phyloP scores from a whole-genome alignment of 2,888 invertebrate species.

The Criorhina ranunculi region DNA sequence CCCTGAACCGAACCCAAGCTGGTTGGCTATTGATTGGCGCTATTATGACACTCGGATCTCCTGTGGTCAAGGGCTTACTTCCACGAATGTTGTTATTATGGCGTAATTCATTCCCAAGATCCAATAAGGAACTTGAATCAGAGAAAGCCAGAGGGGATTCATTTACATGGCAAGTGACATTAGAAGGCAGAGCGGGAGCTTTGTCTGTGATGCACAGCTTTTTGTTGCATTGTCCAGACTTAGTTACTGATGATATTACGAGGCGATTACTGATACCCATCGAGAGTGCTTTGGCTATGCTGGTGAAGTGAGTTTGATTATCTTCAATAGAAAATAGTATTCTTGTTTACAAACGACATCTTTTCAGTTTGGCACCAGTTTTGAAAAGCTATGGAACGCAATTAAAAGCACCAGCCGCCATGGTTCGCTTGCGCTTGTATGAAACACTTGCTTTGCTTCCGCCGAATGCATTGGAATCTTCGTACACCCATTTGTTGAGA shows the following conservation, averaged over 20 bases:
- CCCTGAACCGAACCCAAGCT: constrained; percentile 97
- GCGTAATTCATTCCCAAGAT: constrained; percentile 99
- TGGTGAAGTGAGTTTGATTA: constrained; percentile 93
- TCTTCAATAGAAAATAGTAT: constrained; percentile 49
- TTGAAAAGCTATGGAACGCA: constrained; percentile 95
- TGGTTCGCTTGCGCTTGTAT: constrained; percentile 96
- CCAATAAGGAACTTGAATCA: constrained; percentile 97
- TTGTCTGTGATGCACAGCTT: constrained; percentile 98
- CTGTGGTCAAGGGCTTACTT: constrained; percentile 95
- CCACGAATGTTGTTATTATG: constrained; percentile 97
- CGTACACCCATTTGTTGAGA: constrained; percentile 94
- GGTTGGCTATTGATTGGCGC: constrained; percentile 99
- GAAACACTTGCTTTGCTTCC: constrained; percentile 92
- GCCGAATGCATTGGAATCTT: constrained; percentile 92
- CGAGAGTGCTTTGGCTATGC: constrained; percentile 97
- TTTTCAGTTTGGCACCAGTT: constrained; percentile 90
- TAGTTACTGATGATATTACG: constrained; percentile 96
- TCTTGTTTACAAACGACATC: background rate
- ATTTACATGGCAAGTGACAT: constrained; percentile 99
- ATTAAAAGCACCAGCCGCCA: constrained; percentile 96
- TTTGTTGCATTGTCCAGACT: constrained; percentile 94
- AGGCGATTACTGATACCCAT: constrained; percentile 95
- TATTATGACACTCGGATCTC: constrained; percentile 97
- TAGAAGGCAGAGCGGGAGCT: constrained; percentile 98
- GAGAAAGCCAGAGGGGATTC: constrained; percentile 98